Evolutionary conservation across 1,140 invertebrate genomes (phyloP), one percentile per base, ranked within the genome.

Genomic region (Zaprionus africanus): DNA sequence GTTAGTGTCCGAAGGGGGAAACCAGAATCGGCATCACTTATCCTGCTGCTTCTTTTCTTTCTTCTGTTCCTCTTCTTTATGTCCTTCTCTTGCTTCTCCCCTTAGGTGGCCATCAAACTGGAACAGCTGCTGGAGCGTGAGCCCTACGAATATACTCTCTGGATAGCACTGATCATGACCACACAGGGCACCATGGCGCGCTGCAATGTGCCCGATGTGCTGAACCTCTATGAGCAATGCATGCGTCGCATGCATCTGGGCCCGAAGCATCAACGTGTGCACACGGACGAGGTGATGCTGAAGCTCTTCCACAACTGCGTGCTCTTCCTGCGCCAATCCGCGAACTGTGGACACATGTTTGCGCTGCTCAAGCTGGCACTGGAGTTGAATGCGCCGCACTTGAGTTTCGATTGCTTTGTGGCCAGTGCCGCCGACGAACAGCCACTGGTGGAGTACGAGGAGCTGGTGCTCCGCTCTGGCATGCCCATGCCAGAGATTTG

Each of bases 401-500:
- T 93, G 68, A 77, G 93, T 41, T 70, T 91, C 24, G 93, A 93
- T 4, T 93, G 93, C 65, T 72, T 95, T 11, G 64, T 85, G 17
- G 93, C 93, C 41, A 57, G 82, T 36, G 91, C 87, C 19, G 86
- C 93, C 15, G 93, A 94, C 60, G 94, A 95, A 73, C 92, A 93
- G 7, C 93, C 94, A 64, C 81, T 95, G n/a, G 92, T 94, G 38
- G 94, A 94, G 36, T 93, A 94, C 84, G 95, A 96, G 91, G 95
- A 96, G 84, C 79, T 94, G 5, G 94, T 96, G 69, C 88, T 96
- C 53, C 93, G 93, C 31, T 95, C 95, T 5, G 94, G 94, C 65
- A 85, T 96, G 63, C 95, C 95, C 4, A 93, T 96, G 71, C 94
- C 95, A 76, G 94, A 96, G 78, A 92, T 96, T 28, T 96, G 95